These are phyloP conservation scores for Meta bourneti DNA, from an alignment of 2,888 invertebrate genomes.

Conservation along the genomic window DNA sequence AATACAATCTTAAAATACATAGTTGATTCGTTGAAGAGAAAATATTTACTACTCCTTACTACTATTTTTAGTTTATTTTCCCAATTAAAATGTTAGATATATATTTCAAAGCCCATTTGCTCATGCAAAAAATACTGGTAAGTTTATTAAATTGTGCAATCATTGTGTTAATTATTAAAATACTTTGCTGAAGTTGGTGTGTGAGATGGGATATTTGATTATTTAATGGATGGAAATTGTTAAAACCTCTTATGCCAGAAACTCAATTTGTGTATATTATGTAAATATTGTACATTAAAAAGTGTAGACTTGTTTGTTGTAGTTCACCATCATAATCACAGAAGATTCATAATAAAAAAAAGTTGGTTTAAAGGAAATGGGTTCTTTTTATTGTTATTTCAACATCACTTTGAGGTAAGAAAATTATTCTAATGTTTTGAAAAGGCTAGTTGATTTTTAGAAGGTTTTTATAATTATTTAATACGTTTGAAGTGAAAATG, in stretches of 20 bases:
- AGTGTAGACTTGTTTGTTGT: conserved; percentile 68
- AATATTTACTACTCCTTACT: not conserved
- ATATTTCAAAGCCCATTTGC: not conserved
- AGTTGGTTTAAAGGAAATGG: conserved; percentile 57
- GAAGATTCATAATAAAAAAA: conserved; percentile 70
- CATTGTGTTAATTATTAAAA: not conserved
- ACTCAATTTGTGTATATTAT: conserved; percentile 58
- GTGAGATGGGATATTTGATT: not conserved
- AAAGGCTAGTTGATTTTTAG: too few species aligned
- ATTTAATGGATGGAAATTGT: not conserved
- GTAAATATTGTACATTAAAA: conserved; percentile 75
- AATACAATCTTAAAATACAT: too few species aligned
- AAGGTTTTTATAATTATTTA: too few species aligned
- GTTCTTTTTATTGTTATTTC: not conserved
- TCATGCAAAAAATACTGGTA: not conserved
- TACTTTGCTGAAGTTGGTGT: not conserved
- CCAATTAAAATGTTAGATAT: not conserved
- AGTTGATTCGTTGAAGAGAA: not conserved
- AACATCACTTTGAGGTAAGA: too few species aligned
- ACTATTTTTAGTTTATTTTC: not conserved
- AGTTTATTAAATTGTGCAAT: not conserved
- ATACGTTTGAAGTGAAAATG: too few species aligned
- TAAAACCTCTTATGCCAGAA: conserved; percentile 6
- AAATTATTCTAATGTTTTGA: too few species aligned
- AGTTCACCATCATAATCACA: conserved; percentile 65